Evolutionary conservation across 1,140 invertebrate genomes (phyloP).

Genomic region (Kradibia gibbosae): DNA sequence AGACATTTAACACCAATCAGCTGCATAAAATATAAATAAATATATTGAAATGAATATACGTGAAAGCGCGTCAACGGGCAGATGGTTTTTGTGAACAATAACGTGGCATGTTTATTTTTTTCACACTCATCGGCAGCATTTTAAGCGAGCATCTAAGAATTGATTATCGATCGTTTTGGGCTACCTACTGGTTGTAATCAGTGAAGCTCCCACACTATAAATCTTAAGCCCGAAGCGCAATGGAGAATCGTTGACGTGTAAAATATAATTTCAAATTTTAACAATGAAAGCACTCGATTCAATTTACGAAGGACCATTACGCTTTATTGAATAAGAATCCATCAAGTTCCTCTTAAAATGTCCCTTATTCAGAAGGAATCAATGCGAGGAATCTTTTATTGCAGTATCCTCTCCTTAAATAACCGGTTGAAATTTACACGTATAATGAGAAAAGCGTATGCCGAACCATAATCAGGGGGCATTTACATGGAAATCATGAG

Average conservation of each 20-base stretch:
- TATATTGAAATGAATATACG: no score
- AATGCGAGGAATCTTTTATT: conserved; percentile 6
- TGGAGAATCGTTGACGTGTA: background rate
- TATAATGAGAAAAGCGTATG: background rate
- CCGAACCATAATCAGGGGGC: background rate
- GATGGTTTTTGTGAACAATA: no score
- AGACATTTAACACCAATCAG: no score
- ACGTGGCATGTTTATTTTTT: no score
- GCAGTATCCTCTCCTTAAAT: background rate
- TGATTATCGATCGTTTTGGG: no score
- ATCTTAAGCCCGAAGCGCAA: background rate
- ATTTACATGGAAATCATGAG: background rate
- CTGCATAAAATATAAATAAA: no score
- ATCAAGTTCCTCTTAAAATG: background rate
- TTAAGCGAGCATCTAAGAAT: no score
- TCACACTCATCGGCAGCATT: no score
- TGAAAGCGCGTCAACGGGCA: no score
- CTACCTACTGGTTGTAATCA: no score
- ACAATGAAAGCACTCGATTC: background rate
- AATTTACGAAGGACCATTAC: background rate
- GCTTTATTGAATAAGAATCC: background rate
- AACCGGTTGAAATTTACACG: conserved; percentile 3
- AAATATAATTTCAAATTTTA: background rate
- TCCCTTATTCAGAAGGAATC: background rate
- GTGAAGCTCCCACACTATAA: no score